Conservation (phyloP, 2,797 vertebrate species). For the Onychomys arenicola region DNA sequence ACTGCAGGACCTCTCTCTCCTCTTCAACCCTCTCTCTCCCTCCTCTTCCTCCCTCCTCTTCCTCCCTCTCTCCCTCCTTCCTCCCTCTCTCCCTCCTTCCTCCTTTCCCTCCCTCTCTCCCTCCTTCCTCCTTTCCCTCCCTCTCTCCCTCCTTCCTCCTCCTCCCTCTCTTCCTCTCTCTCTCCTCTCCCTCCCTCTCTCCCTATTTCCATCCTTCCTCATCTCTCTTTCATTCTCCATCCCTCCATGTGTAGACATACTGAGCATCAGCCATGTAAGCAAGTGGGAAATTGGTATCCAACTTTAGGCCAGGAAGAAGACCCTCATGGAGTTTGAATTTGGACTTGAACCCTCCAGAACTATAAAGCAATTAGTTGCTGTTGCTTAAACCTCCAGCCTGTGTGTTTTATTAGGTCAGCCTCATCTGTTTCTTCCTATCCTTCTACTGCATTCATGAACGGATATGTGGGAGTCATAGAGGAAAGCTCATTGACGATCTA, state of each 20-base stretch:
- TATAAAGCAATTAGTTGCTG: neutral
- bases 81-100: too few species aligned
- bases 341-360: neutral
- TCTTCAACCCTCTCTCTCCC: too few species aligned
- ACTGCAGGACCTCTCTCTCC: too few species aligned
- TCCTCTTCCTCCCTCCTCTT: neutral
- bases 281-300: neutral
- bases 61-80: too few species aligned
- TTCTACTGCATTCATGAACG: neutral
- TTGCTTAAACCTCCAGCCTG: neutral
- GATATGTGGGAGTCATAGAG: neutral
- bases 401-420: neutral
- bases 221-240: too few species aligned
- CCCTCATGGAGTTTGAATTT: neutral
- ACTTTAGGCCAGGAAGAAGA: neutral
- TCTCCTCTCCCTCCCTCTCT: too few species aligned
- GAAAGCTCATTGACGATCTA: neutral
- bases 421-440: neutral
- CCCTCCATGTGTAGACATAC: neutral
- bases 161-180: too few species aligned
- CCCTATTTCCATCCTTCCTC: too few species aligned
- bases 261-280: neutral
- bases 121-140: too few species aligned
- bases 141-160: neutral
- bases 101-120: too few species aligned